These are phyloP conservation scores for Cataglyphis altisquamis DNA, from an alignment of 2,888 invertebrate genomes.

Conservation along the genomic window DNA sequence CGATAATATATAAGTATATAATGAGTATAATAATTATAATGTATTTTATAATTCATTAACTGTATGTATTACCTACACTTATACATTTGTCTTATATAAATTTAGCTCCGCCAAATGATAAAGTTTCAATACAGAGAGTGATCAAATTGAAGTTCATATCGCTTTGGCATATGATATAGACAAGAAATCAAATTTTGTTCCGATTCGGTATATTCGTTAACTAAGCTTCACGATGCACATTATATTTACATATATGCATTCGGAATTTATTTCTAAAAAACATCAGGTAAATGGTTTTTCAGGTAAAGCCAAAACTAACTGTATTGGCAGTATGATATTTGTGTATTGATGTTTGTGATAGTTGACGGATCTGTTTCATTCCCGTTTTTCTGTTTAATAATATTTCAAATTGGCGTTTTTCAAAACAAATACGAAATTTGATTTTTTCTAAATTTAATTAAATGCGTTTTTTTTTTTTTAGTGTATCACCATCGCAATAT, in stretches of 20 bases:
- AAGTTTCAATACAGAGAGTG: conserved; percentile 5
- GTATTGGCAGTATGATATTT: neutral
- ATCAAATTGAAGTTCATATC: conserved; percentile 18
- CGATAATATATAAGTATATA: neutral
- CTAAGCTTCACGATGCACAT: neutral
- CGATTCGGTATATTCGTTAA: conserved; percentile 29
- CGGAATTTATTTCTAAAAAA: conserved; percentile 16
- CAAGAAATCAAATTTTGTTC: conserved; percentile 13
- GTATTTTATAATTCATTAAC: neutral
- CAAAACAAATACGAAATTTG: neutral
- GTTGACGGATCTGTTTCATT: neutral
- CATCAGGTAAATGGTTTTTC: conserved; percentile 11
- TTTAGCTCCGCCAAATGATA: neutral
- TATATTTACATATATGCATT: conserved; percentile 11
- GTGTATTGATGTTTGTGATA: neutral
- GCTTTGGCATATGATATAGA: conserved; percentile 5
- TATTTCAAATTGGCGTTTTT: conserved; percentile 29
- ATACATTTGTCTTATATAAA: conserved; percentile 3
- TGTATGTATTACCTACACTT: neutral
- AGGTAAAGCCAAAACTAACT: conserved; percentile 9
- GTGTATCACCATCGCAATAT: neutral
- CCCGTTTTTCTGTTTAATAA: neutral
- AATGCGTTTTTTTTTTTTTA: neutral
- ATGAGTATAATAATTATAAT: neutral
- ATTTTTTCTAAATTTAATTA: conserved; percentile 14